These are phyloP conservation scores for Turnix velox DNA, from an alignment of 2,113 vertebrate genomes.

Conservation along the genomic window DNA sequence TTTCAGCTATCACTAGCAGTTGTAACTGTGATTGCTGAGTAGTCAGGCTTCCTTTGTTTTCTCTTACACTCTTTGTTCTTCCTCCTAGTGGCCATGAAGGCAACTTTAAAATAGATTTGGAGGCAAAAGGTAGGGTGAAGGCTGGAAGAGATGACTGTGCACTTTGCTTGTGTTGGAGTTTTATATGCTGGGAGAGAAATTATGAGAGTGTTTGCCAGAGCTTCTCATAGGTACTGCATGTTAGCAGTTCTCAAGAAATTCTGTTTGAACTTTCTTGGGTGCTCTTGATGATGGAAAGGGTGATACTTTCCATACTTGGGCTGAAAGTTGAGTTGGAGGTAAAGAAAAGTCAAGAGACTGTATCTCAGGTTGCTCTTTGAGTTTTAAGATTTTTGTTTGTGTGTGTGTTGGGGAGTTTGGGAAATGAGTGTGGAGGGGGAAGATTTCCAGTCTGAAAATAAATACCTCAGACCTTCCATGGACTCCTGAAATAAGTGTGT, in stretches of 20 bases:
- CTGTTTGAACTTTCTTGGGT: background rate
- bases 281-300: background rate
- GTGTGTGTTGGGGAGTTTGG: background rate
- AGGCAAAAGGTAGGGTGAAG: background rate
- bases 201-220: background rate
- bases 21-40: background rate
- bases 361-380: background rate
- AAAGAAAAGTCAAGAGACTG: background rate
- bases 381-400: background rate
- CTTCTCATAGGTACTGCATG: background rate
- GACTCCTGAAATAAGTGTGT: slow-evolving; percentile 34
- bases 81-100: background rate
- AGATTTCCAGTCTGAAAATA: background rate
- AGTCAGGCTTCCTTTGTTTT: background rate
- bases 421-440: background rate
- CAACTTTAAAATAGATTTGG: background rate
- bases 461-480: slow-evolving; percentile 25
- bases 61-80: background rate
- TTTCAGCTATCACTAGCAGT: background rate
- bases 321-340: background rate
- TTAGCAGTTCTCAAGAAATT: background rate
- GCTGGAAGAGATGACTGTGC: background rate
- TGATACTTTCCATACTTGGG: background rate
- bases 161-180: background rate
- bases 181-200: background rate